Conservation (phyloP, 2,113 vertebrate species). For the Aegotheles bennettii region DNA sequence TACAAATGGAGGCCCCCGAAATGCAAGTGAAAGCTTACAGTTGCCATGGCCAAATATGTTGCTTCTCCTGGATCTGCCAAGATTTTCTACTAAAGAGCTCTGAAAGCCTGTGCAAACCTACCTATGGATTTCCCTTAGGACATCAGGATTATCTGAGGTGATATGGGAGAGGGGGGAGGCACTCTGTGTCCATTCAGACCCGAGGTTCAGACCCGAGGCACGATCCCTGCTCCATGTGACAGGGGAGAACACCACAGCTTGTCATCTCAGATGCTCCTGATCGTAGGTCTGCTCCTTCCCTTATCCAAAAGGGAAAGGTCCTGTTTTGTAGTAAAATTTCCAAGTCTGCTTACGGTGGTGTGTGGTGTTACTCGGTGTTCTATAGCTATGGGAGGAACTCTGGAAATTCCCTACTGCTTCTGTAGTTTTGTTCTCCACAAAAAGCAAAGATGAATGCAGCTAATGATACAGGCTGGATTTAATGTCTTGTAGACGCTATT, state of each 20-base stretch:
- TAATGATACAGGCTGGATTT: conserved; percentile 24
- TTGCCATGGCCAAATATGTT: background rate
- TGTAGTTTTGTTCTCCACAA: conserved; percentile 26
- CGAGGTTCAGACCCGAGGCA: fast-evolving
- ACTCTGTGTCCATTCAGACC: fast-evolving
- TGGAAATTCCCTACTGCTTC: conserved; percentile 53
- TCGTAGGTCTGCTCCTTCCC: background rate
- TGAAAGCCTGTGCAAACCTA: background rate
- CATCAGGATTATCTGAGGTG: background rate
- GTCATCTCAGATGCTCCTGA: background rate
- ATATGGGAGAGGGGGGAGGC: background rate
- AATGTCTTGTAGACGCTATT: conserved; percentile 10
- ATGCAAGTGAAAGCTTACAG: background rate
- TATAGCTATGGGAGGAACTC: background rate
- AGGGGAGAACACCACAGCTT: background rate
- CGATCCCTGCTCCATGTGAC: background rate
- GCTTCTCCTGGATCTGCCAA: background rate
- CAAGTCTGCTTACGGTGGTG: background rate
- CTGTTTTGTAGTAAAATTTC: background rate
- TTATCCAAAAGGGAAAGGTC: background rate
- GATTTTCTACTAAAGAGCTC: background rate
- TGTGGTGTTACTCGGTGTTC: background rate
- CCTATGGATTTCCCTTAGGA: background rate
- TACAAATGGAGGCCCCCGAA: background rate
- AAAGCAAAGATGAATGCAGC: conserved; percentile 12